Base-by-base conservation (phyloP, 1,140 invertebrate genomes). In the Drosophila seguyi region DNA sequence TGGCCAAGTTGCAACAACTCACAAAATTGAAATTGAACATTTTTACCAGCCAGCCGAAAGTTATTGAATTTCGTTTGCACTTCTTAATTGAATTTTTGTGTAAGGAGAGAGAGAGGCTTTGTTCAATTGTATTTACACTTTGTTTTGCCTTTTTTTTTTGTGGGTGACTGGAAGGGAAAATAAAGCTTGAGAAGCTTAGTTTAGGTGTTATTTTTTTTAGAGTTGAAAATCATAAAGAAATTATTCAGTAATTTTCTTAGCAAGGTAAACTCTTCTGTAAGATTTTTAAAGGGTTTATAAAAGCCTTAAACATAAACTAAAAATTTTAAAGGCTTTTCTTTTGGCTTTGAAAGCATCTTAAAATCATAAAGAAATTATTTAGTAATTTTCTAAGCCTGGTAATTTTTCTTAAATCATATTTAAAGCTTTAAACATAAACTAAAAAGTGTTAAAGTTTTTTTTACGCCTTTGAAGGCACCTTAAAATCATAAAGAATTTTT, bases 11-110 rank as follows among this genome's bases (percentile, higher is more conserved):
- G 36, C 69, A n/a, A 45, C 44, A 48, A 38, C 18, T 36, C 42
- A 29, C 44, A 53, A 27, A 31, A 68, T 41, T 29, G 60, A n/a
- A 31, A 68, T 65, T 62, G 38, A 6, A 25, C 14, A 60, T 29
- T 58, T 20, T 11, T 25, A 2, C 31, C 18, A 5, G 13, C n/a
- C 31, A 31, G 34, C 25, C 16, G 68, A 50, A 68, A 68, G 68
- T 72, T 72, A 58, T 72, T 71, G 66, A 72, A 72, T 72, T 58
- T 71, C n/a, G 66, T 71, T 48, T 71, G 52, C 52, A 69, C 61
- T 66, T 67, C 57, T 22, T 69, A 52, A 69, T 69, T 67, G 66
- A 53, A 69, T 69, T 53, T 53, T 50, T 6, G 16, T 7, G 5
- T 27, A n/a, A n/a, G 20, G 6, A 16, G 1, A 20, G 18, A 7